Conservation (phyloP, 2,113 vertebrate genomes). For the Colaptes auratus region DNA sequence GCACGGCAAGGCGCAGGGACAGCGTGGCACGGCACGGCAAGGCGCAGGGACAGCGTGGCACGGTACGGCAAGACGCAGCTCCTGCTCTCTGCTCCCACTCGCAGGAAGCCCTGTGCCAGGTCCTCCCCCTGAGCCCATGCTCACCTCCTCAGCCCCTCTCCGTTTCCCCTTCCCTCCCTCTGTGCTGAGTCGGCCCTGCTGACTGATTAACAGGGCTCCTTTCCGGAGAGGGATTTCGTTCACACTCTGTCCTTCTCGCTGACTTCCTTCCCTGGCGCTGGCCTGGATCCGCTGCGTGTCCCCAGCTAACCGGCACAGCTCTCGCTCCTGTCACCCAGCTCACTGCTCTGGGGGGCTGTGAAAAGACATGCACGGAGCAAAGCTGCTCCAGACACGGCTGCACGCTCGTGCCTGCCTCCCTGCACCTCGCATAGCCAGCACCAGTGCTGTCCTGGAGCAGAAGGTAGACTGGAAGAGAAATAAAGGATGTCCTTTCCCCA, state of each 20-base stretch:
- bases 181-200: neutral
- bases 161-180: constrained; percentile 45
- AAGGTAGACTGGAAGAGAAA: neutral
- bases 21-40: no score
- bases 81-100: neutral
- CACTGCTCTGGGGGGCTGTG: neutral
- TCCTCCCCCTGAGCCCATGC: neutral
- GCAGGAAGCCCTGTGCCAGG: constrained; percentile 49
- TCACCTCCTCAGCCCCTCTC: constrained; percentile 17
- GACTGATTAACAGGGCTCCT: constrained; percentile 28
- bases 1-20: no score
- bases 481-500: neutral
- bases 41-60: neutral
- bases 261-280: neutral
- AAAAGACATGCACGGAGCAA: neutral
- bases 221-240: neutral
- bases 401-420: fast-evolving
- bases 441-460: neutral
- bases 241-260: constrained; percentile 25
- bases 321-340: neutral
- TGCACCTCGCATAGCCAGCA: neutral
- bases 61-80: neutral
- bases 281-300: neutral
- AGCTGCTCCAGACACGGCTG: neutral
- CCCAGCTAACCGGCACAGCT: constrained; percentile 6